phyloP scores from a whole-genome alignment of 2,113 vertebrate species.

The Xyliphius kryptos region DNA sequence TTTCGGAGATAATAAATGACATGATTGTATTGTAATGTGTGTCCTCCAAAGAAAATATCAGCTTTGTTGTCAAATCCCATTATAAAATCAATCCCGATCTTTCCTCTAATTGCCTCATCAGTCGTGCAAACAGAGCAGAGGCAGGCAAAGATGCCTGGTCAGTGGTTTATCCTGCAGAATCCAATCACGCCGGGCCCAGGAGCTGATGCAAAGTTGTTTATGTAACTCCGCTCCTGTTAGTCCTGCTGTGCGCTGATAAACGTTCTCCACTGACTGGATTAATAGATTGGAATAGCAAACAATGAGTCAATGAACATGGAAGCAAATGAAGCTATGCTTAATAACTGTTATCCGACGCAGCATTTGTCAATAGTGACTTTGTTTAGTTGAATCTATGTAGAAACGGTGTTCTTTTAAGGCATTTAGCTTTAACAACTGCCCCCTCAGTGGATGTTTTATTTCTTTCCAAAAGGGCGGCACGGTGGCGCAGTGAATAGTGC shows the following conservation, averaged over 20 bases:
- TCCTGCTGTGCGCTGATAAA: slow-evolving; percentile 23
- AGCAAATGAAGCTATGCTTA: too few relatives aligned
- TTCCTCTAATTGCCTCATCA: slow-evolving; percentile 54
- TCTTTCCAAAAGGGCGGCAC: too few relatives aligned
- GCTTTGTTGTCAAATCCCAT: slow-evolving; percentile 66
- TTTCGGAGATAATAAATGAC: slow-evolving; percentile 50
- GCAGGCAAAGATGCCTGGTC: slow-evolving; percentile 19
- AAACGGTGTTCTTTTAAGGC: too few relatives aligned
- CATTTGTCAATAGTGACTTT: too few relatives aligned
- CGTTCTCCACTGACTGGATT: slow-evolving; percentile 9
- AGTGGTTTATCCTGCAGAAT: slow-evolving; percentile 17
- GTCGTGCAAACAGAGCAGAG: slow-evolving; percentile 55
- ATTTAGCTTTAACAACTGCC: too few relatives aligned
- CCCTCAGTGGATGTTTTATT: too few relatives aligned
- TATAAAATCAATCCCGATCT: slow-evolving; percentile 58
- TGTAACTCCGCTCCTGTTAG: background rate
- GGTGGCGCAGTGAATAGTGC: too few relatives aligned
- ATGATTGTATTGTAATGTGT: slow-evolving; percentile 54
- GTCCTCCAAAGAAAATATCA: slow-evolving; percentile 60
- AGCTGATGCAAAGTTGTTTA: slow-evolving; percentile 3
- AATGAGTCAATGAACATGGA: too few relatives aligned
- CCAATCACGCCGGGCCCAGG: slow-evolving; percentile 34
- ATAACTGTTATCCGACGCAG: too few relatives aligned
- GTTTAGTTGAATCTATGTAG: too few relatives aligned
- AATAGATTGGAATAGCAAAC: slow-evolving; percentile 13